phyloP scores from a whole-genome alignment of 2,113 vertebrate genomes.

The Cebidichthys violaceus region DNA sequence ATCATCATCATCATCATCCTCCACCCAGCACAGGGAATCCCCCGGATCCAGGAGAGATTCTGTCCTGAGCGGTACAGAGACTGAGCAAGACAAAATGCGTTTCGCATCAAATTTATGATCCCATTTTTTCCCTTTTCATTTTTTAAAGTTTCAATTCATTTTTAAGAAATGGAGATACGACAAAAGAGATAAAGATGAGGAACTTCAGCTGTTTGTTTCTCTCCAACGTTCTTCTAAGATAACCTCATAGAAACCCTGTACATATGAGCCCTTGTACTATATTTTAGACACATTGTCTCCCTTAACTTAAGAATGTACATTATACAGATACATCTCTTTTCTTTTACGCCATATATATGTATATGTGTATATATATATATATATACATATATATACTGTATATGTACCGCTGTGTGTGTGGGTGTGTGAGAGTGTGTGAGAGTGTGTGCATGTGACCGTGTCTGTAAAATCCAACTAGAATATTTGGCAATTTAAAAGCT shows the following conservation, averaged over 20 bases:
- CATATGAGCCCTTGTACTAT: conserved; percentile 90
- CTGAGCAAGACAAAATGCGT: conserved; percentile 95
- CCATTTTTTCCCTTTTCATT: conserved; percentile 69
- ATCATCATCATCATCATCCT: conserved; percentile 74
- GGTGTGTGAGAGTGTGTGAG: conserved; percentile 45
- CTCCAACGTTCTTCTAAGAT: conserved; percentile 81
- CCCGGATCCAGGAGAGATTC: conserved; percentile 87
- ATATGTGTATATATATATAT: not conserved
- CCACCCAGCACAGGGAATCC: conserved; percentile 88
- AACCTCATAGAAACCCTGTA: conserved; percentile 89
- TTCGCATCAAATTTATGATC: conserved; percentile 99
- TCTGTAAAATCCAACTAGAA: conserved; percentile 78
- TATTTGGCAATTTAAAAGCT: conserved; percentile 88
- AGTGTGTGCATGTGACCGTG: conserved; percentile 32
- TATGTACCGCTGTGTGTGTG: conserved; percentile 53
- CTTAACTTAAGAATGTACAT: conserved; percentile 93
- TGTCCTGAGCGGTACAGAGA: conserved; percentile 93
- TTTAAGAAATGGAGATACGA: conserved; percentile 79
- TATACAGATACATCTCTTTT: conserved; percentile 80
- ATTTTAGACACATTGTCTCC: conserved; percentile 92
- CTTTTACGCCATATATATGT: conserved; percentile 64
- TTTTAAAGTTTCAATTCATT: conserved; percentile 79
- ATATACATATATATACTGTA: not conserved
- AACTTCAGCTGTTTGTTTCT: conserved; percentile 86
- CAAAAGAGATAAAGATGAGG: conserved; percentile 78